Evolutionary conservation across 2,797 vertebrate species (phyloP), one percentile per base, ranked within the genome.

Genomic region (Poeciliopsis turneri): DNA sequence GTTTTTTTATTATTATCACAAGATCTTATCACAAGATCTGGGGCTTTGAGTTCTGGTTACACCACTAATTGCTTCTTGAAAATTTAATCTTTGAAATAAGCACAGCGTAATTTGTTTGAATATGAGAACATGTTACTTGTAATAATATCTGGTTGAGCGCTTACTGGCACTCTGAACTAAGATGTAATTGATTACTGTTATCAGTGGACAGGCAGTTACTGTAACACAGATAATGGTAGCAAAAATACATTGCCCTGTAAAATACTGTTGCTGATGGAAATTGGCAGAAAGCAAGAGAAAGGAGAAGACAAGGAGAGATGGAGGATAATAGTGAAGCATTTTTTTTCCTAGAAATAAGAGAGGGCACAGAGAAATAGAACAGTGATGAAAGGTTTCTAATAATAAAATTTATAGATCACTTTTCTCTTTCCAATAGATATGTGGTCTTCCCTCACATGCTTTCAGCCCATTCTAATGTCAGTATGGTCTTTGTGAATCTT

Each of bases 161-260:
- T 71, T 84, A 82, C 86, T 82, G 81, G 84, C 86, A 86, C 73
- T 73, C 68, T 57, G 86, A 90, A 82, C 77, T 82, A 86, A 89
- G 79, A 90, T 92, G 89, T 86, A 88, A 90, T 81, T 90, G 91
- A 93, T 94, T 91, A 86, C 87, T 88, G 89, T 93, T 92, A 93
- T 92, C 88, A 86, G 86, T 77, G 86, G 82, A 85, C 87, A 76
- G 86, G 87, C 87, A 87, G 89, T 92, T 92, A 89, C 92, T 87
- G 86, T 90, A 91, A 91, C 86, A 78, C 86, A 86, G 91, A 92
- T 92, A 92, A 92, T 88, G 81, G 86, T 73, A 80, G 76, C 78
- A 84, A 80, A 89, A 82, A 90, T 84, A 85, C 79, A 83, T 84
- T 88, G 80, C 76, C 75, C 76, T 76, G 81, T 75, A 85, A 89